These are phyloP conservation scores for Microtus richardsoni DNA, from an alignment of 2,113 vertebrate species.

Conservation along the genomic window DNA sequence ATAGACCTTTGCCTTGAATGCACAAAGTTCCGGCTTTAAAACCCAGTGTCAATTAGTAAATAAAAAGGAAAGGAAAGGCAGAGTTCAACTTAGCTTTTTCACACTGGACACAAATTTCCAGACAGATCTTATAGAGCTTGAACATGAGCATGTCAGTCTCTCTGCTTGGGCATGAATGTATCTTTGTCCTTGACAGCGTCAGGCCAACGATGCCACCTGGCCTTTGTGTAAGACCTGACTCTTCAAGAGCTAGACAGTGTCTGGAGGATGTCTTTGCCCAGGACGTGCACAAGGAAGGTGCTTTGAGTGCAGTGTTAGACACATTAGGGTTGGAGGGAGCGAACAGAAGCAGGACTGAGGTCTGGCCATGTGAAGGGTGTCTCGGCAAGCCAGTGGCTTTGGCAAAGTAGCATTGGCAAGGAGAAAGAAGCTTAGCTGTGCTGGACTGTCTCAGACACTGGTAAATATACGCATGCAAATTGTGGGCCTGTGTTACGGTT, in stretches of 20 bases:
- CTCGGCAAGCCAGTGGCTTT: not conserved
- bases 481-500: not conserved
- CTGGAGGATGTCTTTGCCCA: not conserved
- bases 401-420: not conserved
- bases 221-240: not conserved
- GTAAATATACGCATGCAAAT: not conserved
- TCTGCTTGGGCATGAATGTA: not conserved
- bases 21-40: not conserved
- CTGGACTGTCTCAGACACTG: not conserved
- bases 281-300: not conserved
- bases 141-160: not conserved
- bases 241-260: not conserved
- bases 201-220: not conserved
- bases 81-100: not conserved
- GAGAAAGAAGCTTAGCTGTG: not conserved
- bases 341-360: accelerated
- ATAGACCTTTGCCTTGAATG: not conserved
- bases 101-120: not conserved
- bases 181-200: not conserved
- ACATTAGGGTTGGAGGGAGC: not conserved
- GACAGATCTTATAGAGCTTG: not conserved
- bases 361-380: not conserved
- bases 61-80: not conserved
- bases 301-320: not conserved
- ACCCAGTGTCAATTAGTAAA: not conserved